Base-by-base conservation (phyloP, 1,140 invertebrate genomes). In the Tetramorium alpestre region DNA sequence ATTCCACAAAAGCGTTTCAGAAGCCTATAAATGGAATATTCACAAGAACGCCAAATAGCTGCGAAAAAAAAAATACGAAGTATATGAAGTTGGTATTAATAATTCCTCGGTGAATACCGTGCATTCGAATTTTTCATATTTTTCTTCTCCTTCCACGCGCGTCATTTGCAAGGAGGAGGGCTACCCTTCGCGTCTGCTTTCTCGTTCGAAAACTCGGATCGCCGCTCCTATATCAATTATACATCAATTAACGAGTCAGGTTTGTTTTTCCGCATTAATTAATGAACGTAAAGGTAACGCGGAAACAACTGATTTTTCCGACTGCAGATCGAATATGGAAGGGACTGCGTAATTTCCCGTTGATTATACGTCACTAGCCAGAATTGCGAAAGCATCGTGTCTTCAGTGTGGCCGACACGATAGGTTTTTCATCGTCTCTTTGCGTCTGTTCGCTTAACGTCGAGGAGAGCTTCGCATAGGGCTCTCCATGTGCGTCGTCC, bases 211-310 rank as follows among this genome's bases (percentile, higher is more conserved):
- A 65, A 44, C 91, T 87, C 89, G 62, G 94, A 93, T 94, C 94
- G 94, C 91, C 93, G 90, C 93, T 93, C 91, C 90, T 88, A 90
- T 90, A 92, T 91, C 94, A 94, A 94, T 94, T 94, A 93, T 91
- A 91, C 91, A 90, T 92, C 94, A 95, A 94, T 95, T 95, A 95
- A 93, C 88, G 92, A 93, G 92, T 94, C 92, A 88, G 89, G 91
- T 93, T 93, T 92, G 89, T 93, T 94, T 92, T 92, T 93, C 91
- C 87, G 90, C 93, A 92, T 94, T 94, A 95, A 94, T 95, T 95
- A 94, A 94, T 93, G 90, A 92, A 92, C 91, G 92, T 91, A 92
- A 94, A 95, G 90, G 87, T 88, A 92, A 91, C 90, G 90, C 88
- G 76, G 38, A n/a, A 67, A 78, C 67, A 41, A 28, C 44, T 67